phyloP scores from a whole-genome alignment of 2,888 invertebrate genomes.

The Apamea anceps region DNA sequence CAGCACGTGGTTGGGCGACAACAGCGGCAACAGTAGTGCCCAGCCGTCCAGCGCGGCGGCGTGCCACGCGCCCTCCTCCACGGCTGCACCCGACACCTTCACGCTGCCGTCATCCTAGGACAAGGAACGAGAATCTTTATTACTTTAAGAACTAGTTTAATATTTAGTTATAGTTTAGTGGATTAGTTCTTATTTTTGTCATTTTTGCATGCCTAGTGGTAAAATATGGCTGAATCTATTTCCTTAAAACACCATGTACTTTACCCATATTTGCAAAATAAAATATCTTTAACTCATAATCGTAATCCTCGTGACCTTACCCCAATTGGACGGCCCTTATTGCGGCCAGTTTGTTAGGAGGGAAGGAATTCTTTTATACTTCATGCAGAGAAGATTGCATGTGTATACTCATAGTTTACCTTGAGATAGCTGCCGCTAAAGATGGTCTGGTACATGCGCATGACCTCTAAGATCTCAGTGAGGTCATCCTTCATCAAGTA shows the following conservation, averaged over 20 bases:
- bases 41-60: conserved; percentile 96
- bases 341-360: background rate
- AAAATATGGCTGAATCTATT: too few species aligned
- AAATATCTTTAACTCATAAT: too few species aligned
- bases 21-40: conserved; percentile 96
- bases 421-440: conserved; percentile 95
- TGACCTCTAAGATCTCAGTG: conserved; percentile 92
- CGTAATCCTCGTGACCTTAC: accelerated
- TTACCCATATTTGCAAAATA: too few species aligned
- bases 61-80: conserved; percentile 93
- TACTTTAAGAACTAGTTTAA: background rate
- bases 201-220: too few species aligned
- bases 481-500: conserved; percentile 95
- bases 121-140: background rate
- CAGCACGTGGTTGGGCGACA: conserved; percentile 92
- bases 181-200: too few species aligned
- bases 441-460: conserved; percentile 94
- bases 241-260: too few species aligned
- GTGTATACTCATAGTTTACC: conserved; percentile 69
- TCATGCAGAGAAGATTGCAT: background rate
- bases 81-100: conserved; percentile 90
- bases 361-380: background rate
- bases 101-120: conserved; percentile 93
- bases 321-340: background rate
- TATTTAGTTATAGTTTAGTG: too few species aligned